Base-by-base conservation (phyloP, 2,113 vertebrate genomes). In the Gobiocypris rarus region DNA sequence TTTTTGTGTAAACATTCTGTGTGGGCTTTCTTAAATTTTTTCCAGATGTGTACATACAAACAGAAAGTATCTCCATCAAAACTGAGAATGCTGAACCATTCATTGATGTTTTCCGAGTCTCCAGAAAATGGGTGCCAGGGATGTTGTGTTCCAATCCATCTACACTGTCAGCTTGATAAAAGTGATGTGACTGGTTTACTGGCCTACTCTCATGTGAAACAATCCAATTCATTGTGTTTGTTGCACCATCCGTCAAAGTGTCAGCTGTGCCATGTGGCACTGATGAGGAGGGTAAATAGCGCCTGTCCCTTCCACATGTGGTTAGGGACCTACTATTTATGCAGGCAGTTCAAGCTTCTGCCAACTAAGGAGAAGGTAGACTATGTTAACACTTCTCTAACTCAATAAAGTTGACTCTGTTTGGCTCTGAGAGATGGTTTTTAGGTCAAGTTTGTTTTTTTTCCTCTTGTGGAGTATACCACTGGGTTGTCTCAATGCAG, bases 241-340 rank as follows among this genome's bases (percentile, higher is more conserved):
- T 73, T 67, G 34, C 48, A 24, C 63, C 76, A 82, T 86, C 82
- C 54, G 61, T 86, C 82, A 76, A 73, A 43, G 61, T 82, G 87
- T 81, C 84, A 84, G 65, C 34, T 17, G 22, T 81, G 41, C 58
- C 50, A 28, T 75, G 56, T 26, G 38, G 71, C 38, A n/a, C 28
- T 59, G 41, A 71, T 48, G 67, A 54, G 71, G 56, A 75, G 38
- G 50, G 56, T 83, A 41, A 81, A 75, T 52, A 34, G 73, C 56
- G 28, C 19, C 69, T 24, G 45, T 75, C 50, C 24, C 15, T 24
- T 75, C 69, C 54, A 50, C 24, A 2, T 52, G 38, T 58, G 56
- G 10, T 74, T 74, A 24, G 71, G 70, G 41, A 59, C 45, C n/a
- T 67, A 28, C 28, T 45, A 54, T 83, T 85, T 79, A 85, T 77